Evolutionary conservation across 2,113 vertebrate genomes (phyloP), one percentile per base, ranked within the genome.

Genomic region (Ptilorrhoa leucosticta): DNA sequence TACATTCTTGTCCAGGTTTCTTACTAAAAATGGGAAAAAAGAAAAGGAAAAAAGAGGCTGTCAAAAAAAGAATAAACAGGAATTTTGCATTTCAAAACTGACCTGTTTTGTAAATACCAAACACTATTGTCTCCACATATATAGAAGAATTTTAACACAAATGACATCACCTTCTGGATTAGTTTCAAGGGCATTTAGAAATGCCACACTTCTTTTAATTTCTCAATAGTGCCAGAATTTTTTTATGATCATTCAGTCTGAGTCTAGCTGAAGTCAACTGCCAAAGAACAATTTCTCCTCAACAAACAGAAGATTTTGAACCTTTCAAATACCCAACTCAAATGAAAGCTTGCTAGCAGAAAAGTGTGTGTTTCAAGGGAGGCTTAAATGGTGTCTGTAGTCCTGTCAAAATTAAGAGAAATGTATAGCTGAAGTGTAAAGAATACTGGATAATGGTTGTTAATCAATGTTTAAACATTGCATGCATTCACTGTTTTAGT

Each of bases 181-280:
- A 45, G 6, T 30, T 96, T 92, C 76, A 95, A 94, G 50, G 79
- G 24, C 72, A 42, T 85, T 92, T 83, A 92, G 33, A 83, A 94
- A 86, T 65, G 31, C 44, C 50, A 75, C 23, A 35, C 22, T 83
- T 87, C 58, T 85, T 80, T 91, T 39, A 61, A 82, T 66, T 79
- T 94, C 58, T 78, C 44, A 17, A 7, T 58, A 57, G 45, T 63
- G 42, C 37, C 73, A 54, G 40, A n/a, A 69, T 23, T 48, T 70
- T 63, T 87, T 87, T 72, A 53, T 77, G 61, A 64, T 79, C 21
- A 69, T 65, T 90, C 65, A 83, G 1, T 72, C 31, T 78, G 45
- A 83, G 31, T 71, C 60, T 60, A 71, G 14, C n/a, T 94, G 89
- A 92, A 93, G 53, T 91, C 78, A 77, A 66, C 58, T 85, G 70